Percentiles rank a stretch among this genome's conserved stretches.
Evolutionary conservation across 1,140 invertebrate species (phyloP).

Genomic region (Heliconius nattereri): DNA sequence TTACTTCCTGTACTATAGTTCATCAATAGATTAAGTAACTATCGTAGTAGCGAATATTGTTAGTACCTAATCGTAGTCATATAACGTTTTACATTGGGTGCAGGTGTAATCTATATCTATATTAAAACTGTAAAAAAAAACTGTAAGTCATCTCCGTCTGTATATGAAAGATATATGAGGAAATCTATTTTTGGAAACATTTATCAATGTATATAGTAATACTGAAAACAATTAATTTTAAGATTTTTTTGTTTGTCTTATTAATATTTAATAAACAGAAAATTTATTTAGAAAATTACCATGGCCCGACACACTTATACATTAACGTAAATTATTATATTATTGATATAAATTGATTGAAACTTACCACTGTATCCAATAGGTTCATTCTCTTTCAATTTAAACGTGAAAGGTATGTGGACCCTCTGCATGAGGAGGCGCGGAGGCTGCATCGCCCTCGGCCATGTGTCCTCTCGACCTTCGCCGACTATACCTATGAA

Average conservation of each 20-base stretch:
- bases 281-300: too few species aligned
- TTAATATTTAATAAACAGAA: too few species aligned
- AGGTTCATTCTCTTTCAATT: conserved; percentile 83
- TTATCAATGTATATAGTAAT: too few species aligned
- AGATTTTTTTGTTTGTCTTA: too few species aligned
- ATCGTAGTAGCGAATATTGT: neutral
- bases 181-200: too few species aligned
- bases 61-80: neutral
- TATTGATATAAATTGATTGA: neutral
- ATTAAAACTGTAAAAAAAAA: too few species aligned
- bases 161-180: too few species aligned
- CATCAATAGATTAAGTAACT: neutral
- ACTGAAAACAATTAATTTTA: too few species aligned
- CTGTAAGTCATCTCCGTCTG: too few species aligned
- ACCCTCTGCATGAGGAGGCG: conserved; percentile 91
- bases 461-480: conserved; percentile 83
- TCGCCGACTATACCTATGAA: conserved; percentile 87
- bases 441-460: conserved; percentile 83
- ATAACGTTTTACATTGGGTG: neutral
- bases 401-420: conserved; percentile 90
- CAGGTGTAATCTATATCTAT: too few species aligned
- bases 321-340: neutral
- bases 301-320: too few species aligned
- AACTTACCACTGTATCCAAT: conserved; percentile 66
- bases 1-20: neutral